Percentiles rank a stretch among this genome's conserved stretches.
Conservation (phyloP, 2,113 vertebrate genomes). For the Ariopsis seemanni region DNA sequence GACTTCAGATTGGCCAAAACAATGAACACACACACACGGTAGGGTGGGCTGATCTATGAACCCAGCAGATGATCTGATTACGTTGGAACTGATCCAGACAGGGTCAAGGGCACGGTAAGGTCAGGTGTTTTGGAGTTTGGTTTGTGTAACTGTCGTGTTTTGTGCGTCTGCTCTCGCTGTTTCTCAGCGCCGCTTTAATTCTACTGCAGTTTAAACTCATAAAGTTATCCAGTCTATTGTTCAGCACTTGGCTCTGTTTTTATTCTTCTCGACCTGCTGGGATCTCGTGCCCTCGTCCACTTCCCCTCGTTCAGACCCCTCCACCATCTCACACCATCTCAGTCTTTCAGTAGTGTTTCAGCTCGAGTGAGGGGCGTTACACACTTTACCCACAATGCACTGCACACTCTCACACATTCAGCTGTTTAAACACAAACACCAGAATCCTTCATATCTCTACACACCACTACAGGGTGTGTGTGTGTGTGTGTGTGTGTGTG, state of each 20-base stretch:
- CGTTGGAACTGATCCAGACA: neutral
- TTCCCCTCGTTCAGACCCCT: neutral
- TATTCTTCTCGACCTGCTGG: neutral
- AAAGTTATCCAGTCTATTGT: conserved; percentile 14
- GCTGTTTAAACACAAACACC: neutral
- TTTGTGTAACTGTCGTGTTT: neutral
- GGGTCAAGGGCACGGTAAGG: neutral
- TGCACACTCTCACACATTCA: neutral
- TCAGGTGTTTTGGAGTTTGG: neutral
- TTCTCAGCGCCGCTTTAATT: neutral
- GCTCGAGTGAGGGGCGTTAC: neutral
- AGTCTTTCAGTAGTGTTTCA: neutral
- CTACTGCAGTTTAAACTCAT: conserved; percentile 13
- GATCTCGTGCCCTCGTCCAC: neutral
- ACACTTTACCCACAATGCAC: neutral
- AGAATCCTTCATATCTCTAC: neutral
- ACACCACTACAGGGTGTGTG: neutral
- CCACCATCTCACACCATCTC: neutral
- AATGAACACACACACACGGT: too few species aligned
- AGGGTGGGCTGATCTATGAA: too few species aligned
- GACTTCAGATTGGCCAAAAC: too few species aligned
- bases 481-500: neutral
- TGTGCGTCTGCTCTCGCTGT: neutral
- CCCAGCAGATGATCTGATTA: neutral
- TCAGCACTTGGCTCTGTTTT: conserved; percentile 5